Evolutionary conservation across 2,113 vertebrate species (phyloP).

Genomic region (Emydocephalus ijimae): DNA sequence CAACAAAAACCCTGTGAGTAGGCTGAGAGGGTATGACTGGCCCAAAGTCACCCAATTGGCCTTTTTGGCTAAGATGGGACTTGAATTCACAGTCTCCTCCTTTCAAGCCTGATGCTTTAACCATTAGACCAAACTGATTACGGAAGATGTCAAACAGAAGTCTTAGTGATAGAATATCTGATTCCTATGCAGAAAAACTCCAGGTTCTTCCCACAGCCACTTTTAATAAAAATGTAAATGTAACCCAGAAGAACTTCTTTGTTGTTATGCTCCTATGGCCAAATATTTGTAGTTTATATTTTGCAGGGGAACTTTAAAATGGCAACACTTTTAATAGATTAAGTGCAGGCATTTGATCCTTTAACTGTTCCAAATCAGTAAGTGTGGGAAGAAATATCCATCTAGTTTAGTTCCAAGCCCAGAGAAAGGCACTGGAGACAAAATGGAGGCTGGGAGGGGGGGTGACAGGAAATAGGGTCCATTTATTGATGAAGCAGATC

Average conservation of each 20-base stretch:
- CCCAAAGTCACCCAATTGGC: neutral
- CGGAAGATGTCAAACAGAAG: neutral
- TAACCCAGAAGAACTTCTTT: neutral
- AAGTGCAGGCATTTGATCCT: neutral
- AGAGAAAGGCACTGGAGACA: no score
- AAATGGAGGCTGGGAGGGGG: no score
- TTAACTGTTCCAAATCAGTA: neutral
- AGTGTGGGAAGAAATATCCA: no score
- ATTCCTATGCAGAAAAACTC: neutral
- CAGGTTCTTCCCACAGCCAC: neutral
- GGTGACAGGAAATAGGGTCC: no score
- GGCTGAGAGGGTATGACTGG: neutral
- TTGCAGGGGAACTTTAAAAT: neutral
- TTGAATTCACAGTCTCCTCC: neutral
- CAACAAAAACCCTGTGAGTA: no score
- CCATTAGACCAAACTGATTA: neutral
- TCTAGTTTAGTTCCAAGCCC: no score
- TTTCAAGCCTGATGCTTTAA: neutral
- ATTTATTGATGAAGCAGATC: no score
- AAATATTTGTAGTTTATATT: neutral
- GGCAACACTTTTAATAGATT: no score
- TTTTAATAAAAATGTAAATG: neutral
- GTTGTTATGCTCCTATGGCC: neutral
- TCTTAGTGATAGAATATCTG: neutral
- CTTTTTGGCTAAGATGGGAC: neutral